phyloP scores from a whole-genome alignment of 2,888 invertebrate species.

The Notocelia uddmanniana region DNA sequence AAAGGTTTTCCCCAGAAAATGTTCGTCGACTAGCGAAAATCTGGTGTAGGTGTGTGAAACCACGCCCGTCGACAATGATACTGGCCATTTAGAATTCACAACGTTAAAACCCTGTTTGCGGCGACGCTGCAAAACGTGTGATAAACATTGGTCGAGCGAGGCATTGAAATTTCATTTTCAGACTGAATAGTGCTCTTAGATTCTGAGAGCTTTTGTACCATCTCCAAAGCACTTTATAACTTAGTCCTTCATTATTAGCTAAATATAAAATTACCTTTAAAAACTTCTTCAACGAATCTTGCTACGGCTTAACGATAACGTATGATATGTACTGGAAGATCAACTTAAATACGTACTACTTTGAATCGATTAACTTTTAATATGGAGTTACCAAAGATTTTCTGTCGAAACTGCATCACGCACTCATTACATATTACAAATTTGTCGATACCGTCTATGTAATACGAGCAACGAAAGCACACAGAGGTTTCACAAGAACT shows the following conservation, averaged over 20 bases:
- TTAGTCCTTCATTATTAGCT: constrained; percentile 10
- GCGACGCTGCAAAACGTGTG: constrained; percentile 25
- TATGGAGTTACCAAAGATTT: constrained; percentile 31
- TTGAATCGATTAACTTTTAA: constrained; percentile 34
- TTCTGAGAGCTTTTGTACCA: constrained; percentile 31
- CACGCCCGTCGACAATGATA: constrained; percentile 16
- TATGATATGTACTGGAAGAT: neutral
- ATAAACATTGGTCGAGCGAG: constrained; percentile 30
- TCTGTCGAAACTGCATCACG: constrained; percentile 57
- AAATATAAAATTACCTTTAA: neutral
- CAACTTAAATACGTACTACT: neutral
- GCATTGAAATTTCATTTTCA: constrained; percentile 30
- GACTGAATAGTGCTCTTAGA: constrained; percentile 11
- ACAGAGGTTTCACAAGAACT: constrained; percentile 76
- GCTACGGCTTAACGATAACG: neutral
- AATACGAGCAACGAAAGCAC: constrained; percentile 73
- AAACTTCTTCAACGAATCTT: neutral
- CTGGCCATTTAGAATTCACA: constrained; percentile 22
- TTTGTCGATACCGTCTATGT: constrained; percentile 66
- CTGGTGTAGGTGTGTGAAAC: constrained; percentile 20
- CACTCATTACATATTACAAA: constrained; percentile 63
- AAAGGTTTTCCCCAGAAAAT: constrained; percentile 14
- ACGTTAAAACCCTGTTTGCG: constrained; percentile 26
- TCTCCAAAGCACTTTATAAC: constrained; percentile 17
- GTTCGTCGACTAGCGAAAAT: constrained; percentile 7